Conservation (phyloP, 92 coral and sea anemone species). For the Paragorgia papillata region DNA sequence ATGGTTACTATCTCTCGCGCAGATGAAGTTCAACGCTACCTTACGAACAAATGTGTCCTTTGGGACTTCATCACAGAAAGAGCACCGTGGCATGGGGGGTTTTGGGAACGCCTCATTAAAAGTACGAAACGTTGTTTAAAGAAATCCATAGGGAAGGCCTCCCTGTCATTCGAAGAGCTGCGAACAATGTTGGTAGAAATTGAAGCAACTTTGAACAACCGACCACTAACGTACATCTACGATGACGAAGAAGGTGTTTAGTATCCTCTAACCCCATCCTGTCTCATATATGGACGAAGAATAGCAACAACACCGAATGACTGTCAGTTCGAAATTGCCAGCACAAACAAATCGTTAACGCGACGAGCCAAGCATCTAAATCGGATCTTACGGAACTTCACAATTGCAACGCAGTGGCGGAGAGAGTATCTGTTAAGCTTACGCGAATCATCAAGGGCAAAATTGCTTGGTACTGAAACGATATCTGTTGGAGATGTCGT, state of each 20-base stretch:
- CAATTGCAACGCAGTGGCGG: not conserved
- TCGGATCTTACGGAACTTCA: not conserved
- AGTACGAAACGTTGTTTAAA: slow-evolving; percentile 33
- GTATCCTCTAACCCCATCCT: slow-evolving; percentile 57
- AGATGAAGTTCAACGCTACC: slow-evolving; percentile 43
- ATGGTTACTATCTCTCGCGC: slow-evolving; percentile 26
- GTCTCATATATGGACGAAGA: slow-evolving; percentile 54
- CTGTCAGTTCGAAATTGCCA: not conserved
- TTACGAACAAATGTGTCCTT: slow-evolving; percentile 28
- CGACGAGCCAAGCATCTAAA: not conserved
- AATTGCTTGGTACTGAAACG: not conserved
- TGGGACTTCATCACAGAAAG: slow-evolving; percentile 46
- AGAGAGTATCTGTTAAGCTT: too few relatives aligned
- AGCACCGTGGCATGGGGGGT: slow-evolving; percentile 58
- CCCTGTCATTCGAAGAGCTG: slow-evolving; percentile 2
- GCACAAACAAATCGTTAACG: slow-evolving; percentile 14
- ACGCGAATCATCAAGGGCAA: too few relatives aligned
- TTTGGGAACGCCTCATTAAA: slow-evolving; percentile 18
- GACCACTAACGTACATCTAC: slow-evolving; percentile 28
- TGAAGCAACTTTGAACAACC: slow-evolving; percentile 41
- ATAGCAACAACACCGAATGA: slow-evolving; percentile 37
- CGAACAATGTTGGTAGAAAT: slow-evolving; percentile 26
- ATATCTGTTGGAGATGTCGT: slow-evolving; percentile 20
- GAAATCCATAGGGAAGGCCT: slow-evolving; percentile 26
- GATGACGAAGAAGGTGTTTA: slow-evolving; percentile 7